These are phyloP conservation scores for Microcebus tavaratra DNA, from an alignment of 2,113 vertebrate genomes.

Conservation along the genomic window DNA sequence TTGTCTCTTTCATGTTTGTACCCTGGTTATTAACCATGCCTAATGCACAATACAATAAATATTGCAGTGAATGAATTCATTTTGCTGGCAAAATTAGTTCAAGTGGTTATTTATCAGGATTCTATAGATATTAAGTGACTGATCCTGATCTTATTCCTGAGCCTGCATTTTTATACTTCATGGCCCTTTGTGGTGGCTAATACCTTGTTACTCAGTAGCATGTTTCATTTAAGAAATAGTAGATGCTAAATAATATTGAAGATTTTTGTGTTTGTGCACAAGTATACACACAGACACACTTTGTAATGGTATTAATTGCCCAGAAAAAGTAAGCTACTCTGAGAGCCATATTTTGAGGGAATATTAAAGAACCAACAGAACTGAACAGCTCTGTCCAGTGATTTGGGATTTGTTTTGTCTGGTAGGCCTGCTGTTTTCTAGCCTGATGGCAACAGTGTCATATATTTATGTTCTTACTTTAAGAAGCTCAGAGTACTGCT, in stretches of 20 bases:
- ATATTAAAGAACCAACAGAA: neutral
- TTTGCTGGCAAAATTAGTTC: neutral
- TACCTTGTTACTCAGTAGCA: neutral
- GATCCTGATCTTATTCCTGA: neutral
- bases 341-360: neutral
- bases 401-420: neutral
- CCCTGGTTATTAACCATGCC: neutral
- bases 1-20: neutral
- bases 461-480: neutral
- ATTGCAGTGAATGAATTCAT: neutral
- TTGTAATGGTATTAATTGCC: neutral
- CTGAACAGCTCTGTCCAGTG: too few relatives aligned
- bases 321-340: neutral
- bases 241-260: neutral
- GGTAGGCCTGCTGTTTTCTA: neutral
- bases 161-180: neutral
- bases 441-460: neutral
- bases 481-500: neutral
- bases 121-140: neutral
- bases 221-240: neutral
- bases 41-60: neutral
- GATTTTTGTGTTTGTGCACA: neutral
- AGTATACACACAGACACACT: neutral
- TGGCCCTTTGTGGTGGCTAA: neutral
- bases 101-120: neutral